These are phyloP conservation scores for Hipposideros armiger DNA, from an alignment of 2,113 vertebrate species.

Conservation along the genomic window DNA sequence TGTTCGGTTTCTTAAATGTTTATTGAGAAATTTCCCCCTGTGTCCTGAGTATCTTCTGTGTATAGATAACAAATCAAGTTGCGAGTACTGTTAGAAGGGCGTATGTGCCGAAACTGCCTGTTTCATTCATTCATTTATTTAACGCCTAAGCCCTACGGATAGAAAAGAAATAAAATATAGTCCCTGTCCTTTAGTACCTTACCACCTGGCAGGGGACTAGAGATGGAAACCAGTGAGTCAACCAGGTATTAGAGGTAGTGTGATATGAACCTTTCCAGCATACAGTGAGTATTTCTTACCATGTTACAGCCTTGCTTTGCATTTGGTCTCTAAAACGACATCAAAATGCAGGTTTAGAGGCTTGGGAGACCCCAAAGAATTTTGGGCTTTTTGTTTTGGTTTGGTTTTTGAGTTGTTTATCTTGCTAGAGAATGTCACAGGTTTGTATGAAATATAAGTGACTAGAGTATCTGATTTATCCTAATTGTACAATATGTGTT, in stretches of 20 bases:
- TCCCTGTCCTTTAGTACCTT: neutral
- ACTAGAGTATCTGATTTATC: neutral
- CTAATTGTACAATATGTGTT: slow-evolving; percentile 42
- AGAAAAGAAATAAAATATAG: slow-evolving; percentile 1
- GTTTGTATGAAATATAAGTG: slow-evolving; percentile 16
- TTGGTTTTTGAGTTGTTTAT: neutral
- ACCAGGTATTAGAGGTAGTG: neutral
- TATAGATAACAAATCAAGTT: slow-evolving; percentile 41
- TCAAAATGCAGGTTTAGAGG: neutral
- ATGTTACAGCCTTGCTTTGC: neutral
- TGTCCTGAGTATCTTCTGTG: neutral
- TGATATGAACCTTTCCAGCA: neutral
- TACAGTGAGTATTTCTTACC: neutral
- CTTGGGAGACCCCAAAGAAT: neutral
- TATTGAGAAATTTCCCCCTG: neutral
- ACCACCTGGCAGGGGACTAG: neutral
- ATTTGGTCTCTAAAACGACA: slow-evolving; percentile 51
- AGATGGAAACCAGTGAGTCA: neutral
- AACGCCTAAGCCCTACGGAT: neutral
- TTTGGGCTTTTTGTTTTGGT: neutral
- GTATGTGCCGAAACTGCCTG: neutral
- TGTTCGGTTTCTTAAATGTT: neutral
- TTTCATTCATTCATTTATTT: neutral
- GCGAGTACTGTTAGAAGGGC: neutral
- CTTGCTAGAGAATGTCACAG: neutral